Percentiles rank a stretch among this genome's conserved stretches.
phyloP scores from a whole-genome alignment of 2,797 vertebrate species.

The Enteromius thamalakanensis region DNA sequence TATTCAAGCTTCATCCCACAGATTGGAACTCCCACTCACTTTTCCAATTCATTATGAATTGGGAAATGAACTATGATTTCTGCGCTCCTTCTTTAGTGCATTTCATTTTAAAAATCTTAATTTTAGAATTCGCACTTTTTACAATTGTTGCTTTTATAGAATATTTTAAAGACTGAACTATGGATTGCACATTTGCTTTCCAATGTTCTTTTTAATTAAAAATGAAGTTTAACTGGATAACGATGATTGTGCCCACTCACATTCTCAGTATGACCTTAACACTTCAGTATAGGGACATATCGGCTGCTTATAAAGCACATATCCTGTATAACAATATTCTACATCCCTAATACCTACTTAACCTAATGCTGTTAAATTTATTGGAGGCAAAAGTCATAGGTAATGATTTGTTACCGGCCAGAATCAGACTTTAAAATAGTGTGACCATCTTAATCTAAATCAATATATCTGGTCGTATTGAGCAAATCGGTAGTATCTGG shows the following conservation, averaged over 20 bases:
- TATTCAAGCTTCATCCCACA: conserved; percentile 4
- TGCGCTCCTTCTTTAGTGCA: not conserved
- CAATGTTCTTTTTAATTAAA: not conserved
- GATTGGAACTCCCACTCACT: not conserved
- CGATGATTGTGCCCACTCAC: not conserved
- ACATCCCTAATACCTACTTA: not conserved
- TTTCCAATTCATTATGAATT: not conserved
- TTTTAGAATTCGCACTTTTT: not conserved
- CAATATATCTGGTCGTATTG: not conserved
- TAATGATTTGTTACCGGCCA: not conserved
- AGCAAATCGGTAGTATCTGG: conserved; percentile 5
- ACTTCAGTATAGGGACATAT: not conserved
- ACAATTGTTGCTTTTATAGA: not conserved
- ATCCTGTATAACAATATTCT: not conserved
- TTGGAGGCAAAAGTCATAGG: not conserved
- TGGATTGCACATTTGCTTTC: not conserved
- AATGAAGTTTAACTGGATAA: not conserved
- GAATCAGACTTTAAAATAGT: not conserved
- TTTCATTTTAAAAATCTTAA: not conserved
- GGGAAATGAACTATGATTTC: not conserved
- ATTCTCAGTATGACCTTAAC: not conserved
- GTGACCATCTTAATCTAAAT: not conserved
- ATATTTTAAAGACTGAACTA: not conserved
- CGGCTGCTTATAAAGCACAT: not conserved
- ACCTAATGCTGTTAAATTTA: not conserved